Evolutionary conservation across 2,888 invertebrate genomes (phyloP).

Genomic region (Lottia scabra): DNA sequence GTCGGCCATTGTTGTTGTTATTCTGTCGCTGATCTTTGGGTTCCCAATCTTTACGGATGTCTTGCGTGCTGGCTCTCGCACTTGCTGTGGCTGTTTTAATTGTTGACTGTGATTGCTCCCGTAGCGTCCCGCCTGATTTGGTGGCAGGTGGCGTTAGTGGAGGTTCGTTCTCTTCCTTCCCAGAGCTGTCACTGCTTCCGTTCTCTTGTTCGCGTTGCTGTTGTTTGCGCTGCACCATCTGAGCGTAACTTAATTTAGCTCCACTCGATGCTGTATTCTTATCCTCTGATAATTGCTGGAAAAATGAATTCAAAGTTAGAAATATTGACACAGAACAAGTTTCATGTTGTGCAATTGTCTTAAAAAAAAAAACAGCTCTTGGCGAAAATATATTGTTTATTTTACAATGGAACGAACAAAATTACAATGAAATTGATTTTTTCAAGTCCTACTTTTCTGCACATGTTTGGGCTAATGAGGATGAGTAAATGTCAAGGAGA

Average conservation of each 20-base stretch:
- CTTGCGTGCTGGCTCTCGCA: slow-evolving; percentile 27
- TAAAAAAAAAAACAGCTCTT: too few relatives aligned
- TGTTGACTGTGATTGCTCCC: slow-evolving; percentile 48
- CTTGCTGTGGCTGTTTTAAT: slow-evolving; percentile 34
- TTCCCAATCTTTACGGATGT: slow-evolving; percentile 39
- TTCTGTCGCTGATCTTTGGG: slow-evolving; percentile 71
- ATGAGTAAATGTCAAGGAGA: too few relatives aligned
- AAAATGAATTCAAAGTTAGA: too few relatives aligned
- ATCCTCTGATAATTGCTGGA: slow-evolving; percentile 9
- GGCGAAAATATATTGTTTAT: too few relatives aligned
- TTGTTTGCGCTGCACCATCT: slow-evolving; percentile 51
- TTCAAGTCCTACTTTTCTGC: too few relatives aligned
- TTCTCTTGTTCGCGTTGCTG: slow-evolving; percentile 25
- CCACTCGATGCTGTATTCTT: slow-evolving; percentile 18
- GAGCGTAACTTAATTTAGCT: slow-evolving; percentile 58
- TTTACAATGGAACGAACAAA: too few relatives aligned
- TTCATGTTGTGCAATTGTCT: too few relatives aligned
- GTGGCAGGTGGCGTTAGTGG: slow-evolving; percentile 20
- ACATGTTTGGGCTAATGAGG: too few relatives aligned
- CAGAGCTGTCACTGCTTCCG: slow-evolving; percentile 11
- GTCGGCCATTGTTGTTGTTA: slow-evolving; percentile 77
- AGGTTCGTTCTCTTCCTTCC: slow-evolving; percentile 17
- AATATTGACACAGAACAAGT: too few relatives aligned
- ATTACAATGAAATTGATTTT: too few relatives aligned
- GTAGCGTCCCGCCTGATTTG: slow-evolving; percentile 34